Evolutionary conservation across 37 sponge, comb jelly and placozoan species (phyloP).

Genomic region (Ephydatia muelleri): DNA sequence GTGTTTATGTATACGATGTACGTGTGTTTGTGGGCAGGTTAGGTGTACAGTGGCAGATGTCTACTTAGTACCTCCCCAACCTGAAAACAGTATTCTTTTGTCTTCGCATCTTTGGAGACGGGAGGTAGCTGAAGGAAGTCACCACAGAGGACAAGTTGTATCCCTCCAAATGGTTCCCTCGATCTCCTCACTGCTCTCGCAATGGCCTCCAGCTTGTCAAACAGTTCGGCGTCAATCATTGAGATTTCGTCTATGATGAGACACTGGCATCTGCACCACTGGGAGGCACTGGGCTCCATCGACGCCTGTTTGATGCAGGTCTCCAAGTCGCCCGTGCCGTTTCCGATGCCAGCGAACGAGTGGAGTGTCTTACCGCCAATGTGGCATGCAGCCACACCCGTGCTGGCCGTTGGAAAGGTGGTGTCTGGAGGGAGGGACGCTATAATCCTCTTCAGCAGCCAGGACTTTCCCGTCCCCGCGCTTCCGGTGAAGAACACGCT

Average conservation of each 20-base stretch:
- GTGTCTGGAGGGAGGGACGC: conserved; percentile 78
- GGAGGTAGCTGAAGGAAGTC: conserved; percentile 92
- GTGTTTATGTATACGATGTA: no score
- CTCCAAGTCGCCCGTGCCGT: conserved; percentile 58
- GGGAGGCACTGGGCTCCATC: conserved; percentile 34
- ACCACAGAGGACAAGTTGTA: conserved; percentile 88
- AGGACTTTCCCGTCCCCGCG: conserved; percentile 93
- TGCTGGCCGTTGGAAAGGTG: conserved; percentile 85
- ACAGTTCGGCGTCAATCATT: conserved; percentile 85
- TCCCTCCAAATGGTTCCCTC: conserved; percentile 84
- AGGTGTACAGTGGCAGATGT: not conserved
- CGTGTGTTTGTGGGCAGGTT: not conserved
- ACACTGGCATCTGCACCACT: conserved; percentile 72
- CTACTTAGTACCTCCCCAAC: conserved; percentile 27
- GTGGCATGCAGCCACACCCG: conserved; percentile 87
- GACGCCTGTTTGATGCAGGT: conserved; percentile 69
- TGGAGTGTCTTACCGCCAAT: conserved; percentile 90
- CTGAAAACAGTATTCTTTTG: conserved; percentile 77
- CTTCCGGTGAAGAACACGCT: conserved; percentile 92
- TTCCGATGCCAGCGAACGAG: conserved; percentile 89
- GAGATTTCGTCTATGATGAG: conserved; percentile 90
- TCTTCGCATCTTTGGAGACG: conserved; percentile 60
- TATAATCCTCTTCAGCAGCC: conserved; percentile 72
- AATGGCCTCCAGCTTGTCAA: conserved; percentile 86
- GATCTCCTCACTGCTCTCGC: conserved; percentile 68